These are phyloP conservation scores for Euplagia quadripunctaria DNA, from an alignment of 2,888 invertebrate genomes.

Conservation along the genomic window DNA sequence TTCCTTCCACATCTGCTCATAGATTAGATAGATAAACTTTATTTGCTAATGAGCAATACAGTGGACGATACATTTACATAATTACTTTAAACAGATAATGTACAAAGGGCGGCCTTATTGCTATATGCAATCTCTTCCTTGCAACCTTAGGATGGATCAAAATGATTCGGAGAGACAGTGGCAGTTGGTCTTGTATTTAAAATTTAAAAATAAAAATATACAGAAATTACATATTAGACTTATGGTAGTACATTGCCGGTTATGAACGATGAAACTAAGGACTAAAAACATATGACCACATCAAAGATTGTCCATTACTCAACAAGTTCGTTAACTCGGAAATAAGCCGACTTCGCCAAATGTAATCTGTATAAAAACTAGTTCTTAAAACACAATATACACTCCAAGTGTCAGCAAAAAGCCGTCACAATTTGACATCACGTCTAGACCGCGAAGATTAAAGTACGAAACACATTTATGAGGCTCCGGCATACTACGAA, in stretches of 20 bases:
- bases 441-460: conserved; percentile 28
- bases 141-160: no score
- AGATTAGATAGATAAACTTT: no score
- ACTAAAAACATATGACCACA: neutral
- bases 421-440: conserved; percentile 18
- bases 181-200: no score
- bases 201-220: no score
- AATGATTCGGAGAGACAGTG: no score
- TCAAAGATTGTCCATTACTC: neutral
- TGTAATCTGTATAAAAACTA: neutral
- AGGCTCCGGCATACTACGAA: conserved; percentile 38
- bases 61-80: no score
- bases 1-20: no score
- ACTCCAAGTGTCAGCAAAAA: conserved; percentile 15
- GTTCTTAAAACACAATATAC: conserved; percentile 12
- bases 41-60: no score
- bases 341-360: neutral
- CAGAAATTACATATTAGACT: no score
- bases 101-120: no score
- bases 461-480: conserved; percentile 37
- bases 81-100: no score
- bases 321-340: neutral
- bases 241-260: neutral
- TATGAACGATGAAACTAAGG: neutral
- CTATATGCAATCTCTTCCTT: no score